Conservation (phyloP, 2,888 invertebrate species). For the Salpingus planirostris region DNA sequence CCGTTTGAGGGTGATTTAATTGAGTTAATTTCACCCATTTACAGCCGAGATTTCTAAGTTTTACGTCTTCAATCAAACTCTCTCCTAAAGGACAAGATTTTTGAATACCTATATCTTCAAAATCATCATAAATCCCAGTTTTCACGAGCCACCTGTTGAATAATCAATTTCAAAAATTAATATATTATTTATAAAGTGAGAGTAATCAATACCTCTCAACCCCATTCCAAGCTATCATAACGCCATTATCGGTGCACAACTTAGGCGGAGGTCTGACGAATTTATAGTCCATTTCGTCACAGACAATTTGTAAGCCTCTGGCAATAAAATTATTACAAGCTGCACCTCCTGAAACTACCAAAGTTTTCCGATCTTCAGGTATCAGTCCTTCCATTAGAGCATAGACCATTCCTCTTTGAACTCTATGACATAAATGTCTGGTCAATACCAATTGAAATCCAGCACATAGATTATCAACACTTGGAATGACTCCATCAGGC, state of each 20-base stretch:
- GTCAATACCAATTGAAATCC: slow-evolving; percentile 66
- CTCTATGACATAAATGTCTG: slow-evolving; percentile 71
- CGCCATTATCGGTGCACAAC: slow-evolving; percentile 94
- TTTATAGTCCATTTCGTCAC: slow-evolving; percentile 54
- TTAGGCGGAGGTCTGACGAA: slow-evolving; percentile 70
- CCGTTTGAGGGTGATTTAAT: slow-evolving; percentile 25
- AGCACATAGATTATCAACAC: slow-evolving; percentile 76
- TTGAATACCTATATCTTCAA: slow-evolving; percentile 52
- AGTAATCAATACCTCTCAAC: slow-evolving; percentile 75
- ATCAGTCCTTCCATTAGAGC: slow-evolving; percentile 53
- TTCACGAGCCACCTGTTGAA: slow-evolving; percentile 36
- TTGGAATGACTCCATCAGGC: slow-evolving; percentile 65
- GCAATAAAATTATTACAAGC: slow-evolving; percentile 86
- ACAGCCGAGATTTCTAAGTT: slow-evolving; percentile 48
- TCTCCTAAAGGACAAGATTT: slow-evolving; percentile 55
- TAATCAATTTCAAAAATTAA: slow-evolving; percentile 5
- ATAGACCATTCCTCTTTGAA: slow-evolving; percentile 76
- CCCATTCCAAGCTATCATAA: slow-evolving; percentile 99
- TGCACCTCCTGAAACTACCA: slow-evolving; percentile 91
- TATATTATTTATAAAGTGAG: background rate
- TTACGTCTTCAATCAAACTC: slow-evolving; percentile 50
- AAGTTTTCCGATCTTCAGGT: slow-evolving; percentile 46
- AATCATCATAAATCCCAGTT: slow-evolving; percentile 40
- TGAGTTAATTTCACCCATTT: slow-evolving; percentile 41
- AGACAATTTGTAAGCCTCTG: slow-evolving; percentile 57